phyloP scores from a whole-genome alignment of 1,140 invertebrate genomes.

The Philotrypesis tridentata region DNA sequence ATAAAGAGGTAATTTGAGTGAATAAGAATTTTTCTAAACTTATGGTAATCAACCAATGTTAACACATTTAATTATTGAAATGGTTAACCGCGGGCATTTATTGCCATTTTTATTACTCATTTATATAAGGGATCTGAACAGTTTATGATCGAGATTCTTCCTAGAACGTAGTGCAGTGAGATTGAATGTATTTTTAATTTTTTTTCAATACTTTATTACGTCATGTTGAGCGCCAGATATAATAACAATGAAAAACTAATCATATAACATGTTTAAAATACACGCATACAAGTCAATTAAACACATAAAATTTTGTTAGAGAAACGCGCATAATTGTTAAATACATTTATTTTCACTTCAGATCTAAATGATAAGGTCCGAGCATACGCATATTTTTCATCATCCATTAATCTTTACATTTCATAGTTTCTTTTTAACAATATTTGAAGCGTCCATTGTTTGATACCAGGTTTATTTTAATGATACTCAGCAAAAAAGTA shows the following conservation, averaged over 20 bases:
- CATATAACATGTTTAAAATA: slow-evolving; percentile 40
- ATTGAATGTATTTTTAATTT: neutral
- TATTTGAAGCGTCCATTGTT: slow-evolving; percentile 23
- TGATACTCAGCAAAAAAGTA: slow-evolving; percentile 40
- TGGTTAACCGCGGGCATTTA: neutral
- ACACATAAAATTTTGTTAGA: slow-evolving; percentile 24
- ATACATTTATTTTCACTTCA: slow-evolving; percentile 12
- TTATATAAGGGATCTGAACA: slow-evolving; percentile 13
- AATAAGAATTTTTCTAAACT: slow-evolving; percentile 32
- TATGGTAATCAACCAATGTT: slow-evolving; percentile 18
- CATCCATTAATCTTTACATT: slow-evolving; percentile 18
- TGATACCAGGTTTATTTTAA: slow-evolving; percentile 36
- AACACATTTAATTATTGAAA: neutral
- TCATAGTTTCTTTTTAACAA: slow-evolving; percentile 12
- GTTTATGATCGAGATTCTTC: slow-evolving; percentile 12
- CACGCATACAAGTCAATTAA: slow-evolving; percentile 37
- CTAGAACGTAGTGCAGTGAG: slow-evolving; percentile 1
- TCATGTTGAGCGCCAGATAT: slow-evolving; percentile 36
- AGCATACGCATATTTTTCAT: slow-evolving; percentile 14
- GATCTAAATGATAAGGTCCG: slow-evolving; percentile 22
- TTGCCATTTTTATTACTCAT: slow-evolving; percentile 2
- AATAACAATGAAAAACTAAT: slow-evolving; percentile 46
- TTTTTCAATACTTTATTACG: slow-evolving; percentile 49
- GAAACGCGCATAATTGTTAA: slow-evolving; percentile 20
- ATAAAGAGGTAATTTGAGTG: slow-evolving; percentile 9